Conservation (phyloP, 2,797 vertebrate species). For the Spinibarbus caldwelli region DNA sequence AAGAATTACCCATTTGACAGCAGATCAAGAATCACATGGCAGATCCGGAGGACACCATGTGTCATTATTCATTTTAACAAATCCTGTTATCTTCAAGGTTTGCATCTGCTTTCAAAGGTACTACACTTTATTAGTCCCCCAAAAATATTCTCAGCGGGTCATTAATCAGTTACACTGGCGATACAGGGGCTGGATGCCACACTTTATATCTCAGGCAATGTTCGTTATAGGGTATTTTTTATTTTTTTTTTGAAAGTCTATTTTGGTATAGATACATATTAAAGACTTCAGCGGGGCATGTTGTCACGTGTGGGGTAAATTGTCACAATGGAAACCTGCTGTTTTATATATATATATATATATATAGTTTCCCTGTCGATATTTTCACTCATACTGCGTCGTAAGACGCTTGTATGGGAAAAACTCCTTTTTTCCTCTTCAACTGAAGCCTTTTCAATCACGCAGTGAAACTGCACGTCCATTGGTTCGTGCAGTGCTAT, state of each 20-base stretch:
- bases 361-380: too few species aligned
- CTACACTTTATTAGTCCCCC: neutral
- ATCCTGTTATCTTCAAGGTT: neutral
- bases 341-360: too few species aligned
- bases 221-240: too few species aligned
- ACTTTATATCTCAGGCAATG: neutral
- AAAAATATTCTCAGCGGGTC: neutral
- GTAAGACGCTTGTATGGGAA: too few species aligned
- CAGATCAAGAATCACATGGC: constrained; percentile 18
- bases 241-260: too few species aligned
- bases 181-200: neutral
- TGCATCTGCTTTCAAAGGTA: neutral
- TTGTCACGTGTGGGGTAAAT: neutral
- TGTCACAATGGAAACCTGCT: neutral
- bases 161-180: neutral
- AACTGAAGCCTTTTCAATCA: too few species aligned
- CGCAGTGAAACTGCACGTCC: too few species aligned
- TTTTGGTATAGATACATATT: neutral
- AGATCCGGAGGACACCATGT: neutral
- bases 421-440: too few species aligned
- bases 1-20: constrained; percentile 20
- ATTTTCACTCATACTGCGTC: too few species aligned
- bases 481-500: too few species aligned
- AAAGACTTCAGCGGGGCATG: neutral
- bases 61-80: constrained; percentile 2